phyloP scores from a whole-genome alignment of 2,113 vertebrate genomes.

The Aptenodytes patagonicus region DNA sequence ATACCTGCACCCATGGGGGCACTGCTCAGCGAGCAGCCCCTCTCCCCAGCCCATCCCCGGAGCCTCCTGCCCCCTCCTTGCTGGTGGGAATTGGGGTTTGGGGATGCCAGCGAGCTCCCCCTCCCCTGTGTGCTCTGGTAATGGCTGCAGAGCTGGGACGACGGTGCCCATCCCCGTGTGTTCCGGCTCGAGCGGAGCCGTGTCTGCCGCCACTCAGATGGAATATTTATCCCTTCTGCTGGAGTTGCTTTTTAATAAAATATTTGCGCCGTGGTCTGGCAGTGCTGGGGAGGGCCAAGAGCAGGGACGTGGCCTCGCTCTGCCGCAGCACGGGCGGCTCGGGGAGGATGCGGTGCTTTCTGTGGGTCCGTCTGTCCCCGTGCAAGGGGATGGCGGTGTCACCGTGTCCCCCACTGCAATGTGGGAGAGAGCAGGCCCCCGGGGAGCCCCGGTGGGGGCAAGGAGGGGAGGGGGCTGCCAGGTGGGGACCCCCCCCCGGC shows the following conservation, averaged over 20 bases:
- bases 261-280: neutral
- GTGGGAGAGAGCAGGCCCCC: neutral
- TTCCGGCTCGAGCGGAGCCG: fast-evolving
- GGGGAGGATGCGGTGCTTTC: neutral
- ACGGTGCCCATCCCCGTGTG: neutral
- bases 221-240: conserved; percentile 34
- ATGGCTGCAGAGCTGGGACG: neutral
- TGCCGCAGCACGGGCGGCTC: fast-evolving
- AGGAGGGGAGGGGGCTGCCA: neutral
- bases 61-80: neutral
- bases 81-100: neutral
- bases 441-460: fast-evolving
- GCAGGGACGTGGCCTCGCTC: neutral
- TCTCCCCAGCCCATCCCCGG: neutral
- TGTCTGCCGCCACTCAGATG: neutral
- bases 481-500: neutral
- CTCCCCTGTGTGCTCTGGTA: neutral
- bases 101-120: neutral
- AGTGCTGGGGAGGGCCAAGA: neutral
- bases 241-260: conserved; percentile 11
- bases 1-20: neutral
- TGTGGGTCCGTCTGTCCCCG: neutral
- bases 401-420: fast-evolving
- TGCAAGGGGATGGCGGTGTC: neutral
- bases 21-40: neutral